These are phyloP conservation scores for Thripadectes ignobilis DNA, from an alignment of 2,797 vertebrate genomes.

Conservation along the genomic window DNA sequence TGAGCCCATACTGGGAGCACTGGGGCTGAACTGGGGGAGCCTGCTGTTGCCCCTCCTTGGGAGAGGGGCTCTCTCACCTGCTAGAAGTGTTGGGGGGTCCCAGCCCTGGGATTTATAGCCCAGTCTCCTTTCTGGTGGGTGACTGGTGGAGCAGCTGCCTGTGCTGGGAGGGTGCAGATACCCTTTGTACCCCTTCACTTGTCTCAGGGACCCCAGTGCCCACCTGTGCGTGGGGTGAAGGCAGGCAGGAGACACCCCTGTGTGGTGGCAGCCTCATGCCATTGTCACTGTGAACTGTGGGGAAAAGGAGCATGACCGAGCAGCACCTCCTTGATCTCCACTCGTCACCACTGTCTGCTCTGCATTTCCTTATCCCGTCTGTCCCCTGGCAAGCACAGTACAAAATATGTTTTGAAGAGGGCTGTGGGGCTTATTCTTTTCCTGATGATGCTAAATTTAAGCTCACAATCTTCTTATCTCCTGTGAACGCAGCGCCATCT, in stretches of 20 bases:
- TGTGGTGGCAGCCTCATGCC: rapidly evolving
- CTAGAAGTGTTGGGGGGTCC: rapidly evolving
- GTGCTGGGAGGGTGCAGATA: background rate
- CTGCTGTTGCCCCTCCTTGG: background rate
- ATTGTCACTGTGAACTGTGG: rapidly evolving
- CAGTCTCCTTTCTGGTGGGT: background rate
- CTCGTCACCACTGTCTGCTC: rapidly evolving
- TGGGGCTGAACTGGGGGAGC: background rate
- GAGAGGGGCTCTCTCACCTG: background rate
- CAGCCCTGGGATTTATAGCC: background rate
- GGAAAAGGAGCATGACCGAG: background rate
- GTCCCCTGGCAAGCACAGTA: background rate
- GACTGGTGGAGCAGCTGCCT: rapidly evolving
- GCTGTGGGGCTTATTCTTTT: background rate
- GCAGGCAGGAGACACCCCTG: background rate
- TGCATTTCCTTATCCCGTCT: background rate
- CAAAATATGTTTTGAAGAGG: background rate
- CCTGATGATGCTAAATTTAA: conserved; percentile 24
- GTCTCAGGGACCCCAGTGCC: background rate
- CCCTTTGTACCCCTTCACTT: background rate
- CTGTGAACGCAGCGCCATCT: background rate
- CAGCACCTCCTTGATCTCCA: background rate
- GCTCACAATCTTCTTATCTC: conserved; percentile 40
- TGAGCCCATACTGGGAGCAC: background rate
- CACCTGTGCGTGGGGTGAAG: background rate